phyloP scores from a whole-genome alignment of 53 echinoderm and acorn worm genomes.

The Antedon mediterranea region DNA sequence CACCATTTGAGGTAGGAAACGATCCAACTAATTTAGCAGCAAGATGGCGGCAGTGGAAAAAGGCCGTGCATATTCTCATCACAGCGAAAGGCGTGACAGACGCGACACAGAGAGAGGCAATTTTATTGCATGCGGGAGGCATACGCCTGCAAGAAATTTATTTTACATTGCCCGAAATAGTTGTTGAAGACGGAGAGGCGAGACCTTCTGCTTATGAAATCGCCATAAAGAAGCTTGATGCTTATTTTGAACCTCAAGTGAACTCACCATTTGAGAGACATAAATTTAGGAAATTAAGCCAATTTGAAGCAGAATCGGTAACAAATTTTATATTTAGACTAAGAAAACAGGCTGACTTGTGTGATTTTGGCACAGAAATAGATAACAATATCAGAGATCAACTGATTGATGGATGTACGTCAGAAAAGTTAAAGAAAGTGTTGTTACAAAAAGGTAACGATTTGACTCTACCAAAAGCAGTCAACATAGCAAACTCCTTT shows the following conservation, averaged over 20 bases:
- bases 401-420: conserved; percentile 6
- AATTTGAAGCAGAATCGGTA: conserved; percentile 11
- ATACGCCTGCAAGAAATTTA: neutral
- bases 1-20: neutral
- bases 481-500: neutral
- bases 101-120: neutral
- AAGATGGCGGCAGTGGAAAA: neutral
- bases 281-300: conserved; percentile 8
- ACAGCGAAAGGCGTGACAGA: neutral
- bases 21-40: neutral
- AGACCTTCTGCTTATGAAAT: neutral
- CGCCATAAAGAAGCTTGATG: conserved; percentile 6
- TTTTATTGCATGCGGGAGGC: neutral
- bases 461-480: neutral
- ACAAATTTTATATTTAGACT: conserved; percentile 27
- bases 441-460: neutral
- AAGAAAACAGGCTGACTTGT: conserved; percentile 19
- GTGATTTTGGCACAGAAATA: conserved; percentile 16
- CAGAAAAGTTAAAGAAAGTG: neutral
- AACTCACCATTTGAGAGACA: conserved; percentile 9
- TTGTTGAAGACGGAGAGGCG: neutral
- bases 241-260: conserved; percentile 8
- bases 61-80: neutral
- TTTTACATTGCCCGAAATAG: neutral
- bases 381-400: conserved; percentile 30